Base-by-base conservation (phyloP, 2,888 invertebrate species). In the Oeneis ivallda region DNA sequence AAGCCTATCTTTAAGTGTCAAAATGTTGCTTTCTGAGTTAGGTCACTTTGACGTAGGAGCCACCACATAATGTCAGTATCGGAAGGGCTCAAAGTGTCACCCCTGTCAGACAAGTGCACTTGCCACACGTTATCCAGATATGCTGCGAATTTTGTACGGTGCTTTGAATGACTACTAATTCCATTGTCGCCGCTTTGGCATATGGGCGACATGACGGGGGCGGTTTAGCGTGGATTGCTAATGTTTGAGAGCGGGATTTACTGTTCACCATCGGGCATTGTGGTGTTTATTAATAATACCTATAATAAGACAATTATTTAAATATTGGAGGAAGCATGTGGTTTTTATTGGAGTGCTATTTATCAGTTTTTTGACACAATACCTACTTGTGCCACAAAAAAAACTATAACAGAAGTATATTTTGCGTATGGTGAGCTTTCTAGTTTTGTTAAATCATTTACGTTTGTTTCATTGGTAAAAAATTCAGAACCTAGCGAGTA, bases 151-250 rank as follows among this genome's bases (percentile, higher is more conserved):
- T 89, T 83, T 81, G 82, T 78, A 80, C 82, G 81, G 81, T 83
- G 83, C 84, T 89, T 85, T 92, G 87, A 92, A 92, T 91, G 86
- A 83, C 84, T 87, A 82, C 91, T 92, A 92, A 92, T 91, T 89
- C 91, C 79, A 89, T 91, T 91, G 91, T 92, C 84, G 82, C 81
- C 82, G 84, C 75, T 75, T 72, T 78, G 85, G 80, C 91, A 91
- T 90, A 90, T 91, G 91, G 87, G 82, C 76, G 71, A 83, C 84
- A 85, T 83, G 85, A 84, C 86, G 82, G 78, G 84, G 81, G 79
- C 72, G 83, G 81, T 80, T 87, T 80, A 72, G 72, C 75, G 69
- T 65, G 68, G 75, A 75, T 75, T 74, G 75, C 69, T 66, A 70
- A 74, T 74, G 71, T 74, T 77, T 74, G 72, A 74, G 71, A 68